Base-by-base conservation (phyloP, 2,113 vertebrate species). In the Aspidoscelis tigris region DNA sequence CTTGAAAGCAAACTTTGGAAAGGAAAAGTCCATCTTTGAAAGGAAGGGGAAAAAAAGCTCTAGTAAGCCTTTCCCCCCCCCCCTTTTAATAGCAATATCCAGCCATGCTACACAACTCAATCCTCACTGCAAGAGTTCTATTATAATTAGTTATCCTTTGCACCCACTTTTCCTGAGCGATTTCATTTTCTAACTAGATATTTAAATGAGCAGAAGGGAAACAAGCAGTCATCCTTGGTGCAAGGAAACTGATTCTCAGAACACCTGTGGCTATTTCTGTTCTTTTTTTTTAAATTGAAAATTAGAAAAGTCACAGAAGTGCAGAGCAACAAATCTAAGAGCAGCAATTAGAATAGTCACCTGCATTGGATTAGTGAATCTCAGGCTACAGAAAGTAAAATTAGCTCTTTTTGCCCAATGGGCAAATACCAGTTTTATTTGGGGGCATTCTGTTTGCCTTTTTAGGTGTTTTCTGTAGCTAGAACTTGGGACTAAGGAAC, bases 91-190 rank as follows among this genome's bases (percentile, higher is more conserved):
- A 90, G 24, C 80, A 78, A 47, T 89, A 91, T 86, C 89, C 90
- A 92, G 65, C 90, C 90, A 89, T 47, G 86, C 43, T 53, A 68
- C 58, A 92, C 68, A 91, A 88, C 88, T 89, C 80, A 80, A 24
- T 65, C 82, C 85, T 73, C 72, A 79, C 75, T 87, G 2, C 50
- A 88, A 88, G 72, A 66, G 71, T 43, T 87, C 61, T 71, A 69
- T 70, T 80, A 78, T 86, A 92, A 93, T 94, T 91, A 87, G 73
- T 90, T 83, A 88, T 90, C 90, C 80, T 90, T 80, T 89, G 65
- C 68, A 66, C 78, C 77, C 64, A 33, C 21, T 87, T 71, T 85
- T 82, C 86, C 68, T 87, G 82, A 92, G 66, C 85, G 82, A 85
- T 89, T 93, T 88, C 71, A 44, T 89, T 89, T 47, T 85, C 85